A percentile compares a stretch with the other conserved stretches of the same genome.
Conservation (phyloP, 2,797 vertebrate genomes). For the Lycodopsis pacificus region DNA sequence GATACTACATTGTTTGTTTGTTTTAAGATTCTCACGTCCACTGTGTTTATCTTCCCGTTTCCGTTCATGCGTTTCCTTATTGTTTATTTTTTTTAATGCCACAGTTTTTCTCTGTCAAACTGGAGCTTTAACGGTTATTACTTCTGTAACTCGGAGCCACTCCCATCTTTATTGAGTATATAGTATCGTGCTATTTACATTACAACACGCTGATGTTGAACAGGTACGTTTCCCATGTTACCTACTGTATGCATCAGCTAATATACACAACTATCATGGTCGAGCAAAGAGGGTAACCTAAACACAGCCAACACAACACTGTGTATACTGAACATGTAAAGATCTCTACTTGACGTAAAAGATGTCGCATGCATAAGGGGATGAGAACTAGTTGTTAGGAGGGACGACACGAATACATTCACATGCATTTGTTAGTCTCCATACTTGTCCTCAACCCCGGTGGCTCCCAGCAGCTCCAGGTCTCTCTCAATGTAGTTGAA, state of each 20-base stretch:
- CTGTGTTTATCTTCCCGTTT: background rate
- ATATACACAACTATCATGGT: background rate
- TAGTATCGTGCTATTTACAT: background rate
- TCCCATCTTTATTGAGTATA: background rate
- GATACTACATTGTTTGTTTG: constrained; percentile 25
- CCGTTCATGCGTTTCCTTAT: background rate
- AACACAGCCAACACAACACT: background rate
- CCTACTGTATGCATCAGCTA: background rate
- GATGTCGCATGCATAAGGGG: background rate
- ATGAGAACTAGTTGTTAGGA: background rate
- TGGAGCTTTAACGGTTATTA: background rate
- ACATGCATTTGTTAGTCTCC: constrained; percentile 38
- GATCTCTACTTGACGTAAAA: background rate
- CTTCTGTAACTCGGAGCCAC: background rate
- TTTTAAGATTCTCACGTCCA: background rate
- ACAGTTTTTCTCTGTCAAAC: background rate
- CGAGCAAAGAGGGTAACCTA: background rate
- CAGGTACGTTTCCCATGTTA: background rate
- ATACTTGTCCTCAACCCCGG: constrained; percentile 98
- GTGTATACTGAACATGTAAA: background rate
- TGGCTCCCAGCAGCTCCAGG: constrained; percentile 93
- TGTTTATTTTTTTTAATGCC: background rate
- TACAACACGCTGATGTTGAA: background rate
- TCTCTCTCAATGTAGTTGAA: constrained; percentile 94
- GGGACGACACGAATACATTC: background rate